phyloP scores from a whole-genome alignment of 2,113 vertebrate genomes.

The Calyptommatus sinebrachiatus region DNA sequence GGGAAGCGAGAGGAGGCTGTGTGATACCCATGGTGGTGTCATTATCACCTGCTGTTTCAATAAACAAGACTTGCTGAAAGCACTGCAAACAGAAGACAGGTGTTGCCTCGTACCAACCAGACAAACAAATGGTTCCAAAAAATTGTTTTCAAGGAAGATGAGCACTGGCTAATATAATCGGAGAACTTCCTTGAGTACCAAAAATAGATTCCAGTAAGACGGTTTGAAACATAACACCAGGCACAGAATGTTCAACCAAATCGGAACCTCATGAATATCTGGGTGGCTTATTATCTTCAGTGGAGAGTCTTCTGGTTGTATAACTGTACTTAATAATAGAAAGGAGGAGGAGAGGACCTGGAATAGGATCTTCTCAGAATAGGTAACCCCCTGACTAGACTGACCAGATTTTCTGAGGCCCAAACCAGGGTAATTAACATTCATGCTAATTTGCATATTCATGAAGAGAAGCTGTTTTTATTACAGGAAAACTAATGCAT shows the following conservation, averaged over 20 bases:
- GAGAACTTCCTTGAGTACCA: background rate
- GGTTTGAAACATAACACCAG: background rate
- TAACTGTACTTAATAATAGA: background rate
- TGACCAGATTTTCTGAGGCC: too few species aligned
- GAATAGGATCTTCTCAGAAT: background rate
- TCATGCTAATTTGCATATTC: too few species aligned
- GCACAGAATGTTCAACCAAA: background rate
- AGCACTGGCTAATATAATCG: background rate
- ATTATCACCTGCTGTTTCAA: constrained; percentile 14
- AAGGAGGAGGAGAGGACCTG: background rate
- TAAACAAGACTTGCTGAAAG: background rate
- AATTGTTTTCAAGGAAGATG: background rate
- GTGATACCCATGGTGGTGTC: background rate
- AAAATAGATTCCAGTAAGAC: background rate
- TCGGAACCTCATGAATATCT: background rate
- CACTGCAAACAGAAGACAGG: constrained; percentile 3
- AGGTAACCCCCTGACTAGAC: too few species aligned
- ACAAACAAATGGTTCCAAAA: background rate
- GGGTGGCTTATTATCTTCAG: background rate
- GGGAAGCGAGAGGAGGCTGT: constrained; percentile 7
- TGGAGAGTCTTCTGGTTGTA: background rate
- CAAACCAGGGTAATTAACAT: too few species aligned
- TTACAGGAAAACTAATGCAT: background rate
- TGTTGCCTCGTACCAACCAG: background rate
- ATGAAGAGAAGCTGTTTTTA: background rate